Evolutionary conservation across 2,113 vertebrate genomes (phyloP).

Genomic region (Pelecanus crispus): DNA sequence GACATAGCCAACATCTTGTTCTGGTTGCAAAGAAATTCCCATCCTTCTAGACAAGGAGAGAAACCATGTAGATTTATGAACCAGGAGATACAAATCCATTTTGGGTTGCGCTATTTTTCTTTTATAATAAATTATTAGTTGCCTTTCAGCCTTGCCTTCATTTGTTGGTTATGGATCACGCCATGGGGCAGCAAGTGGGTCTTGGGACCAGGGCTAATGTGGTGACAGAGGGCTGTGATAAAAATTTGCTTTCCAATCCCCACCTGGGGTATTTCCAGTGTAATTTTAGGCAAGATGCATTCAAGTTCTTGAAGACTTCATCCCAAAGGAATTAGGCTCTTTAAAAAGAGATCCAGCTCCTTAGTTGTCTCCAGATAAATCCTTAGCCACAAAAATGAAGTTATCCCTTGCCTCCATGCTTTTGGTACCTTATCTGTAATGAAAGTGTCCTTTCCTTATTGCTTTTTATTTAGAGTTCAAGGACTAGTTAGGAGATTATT

Average conservation of each 20-base stretch:
- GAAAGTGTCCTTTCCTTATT: neutral
- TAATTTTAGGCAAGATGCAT: neutral
- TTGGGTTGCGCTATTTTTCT: neutral
- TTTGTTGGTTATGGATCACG: neutral
- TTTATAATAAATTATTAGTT: neutral
- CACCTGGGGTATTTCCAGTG: neutral
- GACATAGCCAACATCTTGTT: neutral
- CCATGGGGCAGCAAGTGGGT: neutral
- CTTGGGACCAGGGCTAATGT: neutral
- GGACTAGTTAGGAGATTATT: neutral
- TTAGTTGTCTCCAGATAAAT: neutral
- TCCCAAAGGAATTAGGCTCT: neutral
- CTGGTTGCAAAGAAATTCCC: neutral
- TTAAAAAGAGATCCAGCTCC: neutral
- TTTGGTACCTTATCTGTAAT: neutral
- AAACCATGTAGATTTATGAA: neutral
- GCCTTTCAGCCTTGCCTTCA: neutral
- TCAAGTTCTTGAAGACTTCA: neutral
- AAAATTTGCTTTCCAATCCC: neutral
- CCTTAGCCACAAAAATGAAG: neutral
- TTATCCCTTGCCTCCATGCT: neutral
- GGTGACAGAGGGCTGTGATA: neutral
- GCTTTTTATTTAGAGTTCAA: neutral
- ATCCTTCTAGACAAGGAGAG: neutral
- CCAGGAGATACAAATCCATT: neutral